Percentiles rank a stretch among this genome's conserved stretches.
phyloP scores from a whole-genome alignment of 2,113 vertebrate species.

The Prinia subflava region DNA sequence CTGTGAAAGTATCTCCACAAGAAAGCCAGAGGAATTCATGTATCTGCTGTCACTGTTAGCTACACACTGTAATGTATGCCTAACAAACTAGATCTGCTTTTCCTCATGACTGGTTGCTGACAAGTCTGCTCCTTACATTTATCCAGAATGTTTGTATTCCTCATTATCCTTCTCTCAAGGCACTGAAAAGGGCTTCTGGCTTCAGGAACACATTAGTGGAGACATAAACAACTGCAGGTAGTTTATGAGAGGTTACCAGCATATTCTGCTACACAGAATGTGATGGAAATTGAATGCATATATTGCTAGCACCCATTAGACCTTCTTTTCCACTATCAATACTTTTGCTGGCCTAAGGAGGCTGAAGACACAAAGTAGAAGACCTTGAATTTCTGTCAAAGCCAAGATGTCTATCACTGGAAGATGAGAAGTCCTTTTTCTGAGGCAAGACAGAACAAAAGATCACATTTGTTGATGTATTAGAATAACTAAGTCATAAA shows the following conservation, averaged over 20 bases:
- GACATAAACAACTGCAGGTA: not conserved
- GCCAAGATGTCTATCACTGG: not conserved
- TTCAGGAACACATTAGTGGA: not conserved
- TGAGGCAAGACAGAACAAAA: not conserved
- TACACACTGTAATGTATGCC: not conserved
- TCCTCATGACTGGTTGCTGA: not conserved
- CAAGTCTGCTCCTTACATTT: not conserved
- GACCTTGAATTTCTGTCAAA: not conserved
- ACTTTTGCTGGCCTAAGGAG: not conserved
- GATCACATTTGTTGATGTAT: not conserved
- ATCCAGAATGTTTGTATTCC: not conserved
- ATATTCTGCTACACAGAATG: not conserved
- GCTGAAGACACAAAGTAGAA: not conserved
- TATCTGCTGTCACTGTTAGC: not conserved
- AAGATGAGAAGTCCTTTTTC: not conserved
- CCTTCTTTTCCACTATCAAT: not conserved
- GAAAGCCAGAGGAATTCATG: not conserved
- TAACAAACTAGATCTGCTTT: not conserved
- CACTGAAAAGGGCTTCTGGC: not conserved
- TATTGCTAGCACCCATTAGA: not conserved
- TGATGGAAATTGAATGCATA: not conserved
- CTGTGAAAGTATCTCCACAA: not conserved
- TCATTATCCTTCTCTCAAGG: not conserved
- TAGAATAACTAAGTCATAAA: not conserved
- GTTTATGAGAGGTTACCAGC: not conserved